phyloP scores from a whole-genome alignment of 2,113 vertebrate species.

The Pachypanchax playfairii region DNA sequence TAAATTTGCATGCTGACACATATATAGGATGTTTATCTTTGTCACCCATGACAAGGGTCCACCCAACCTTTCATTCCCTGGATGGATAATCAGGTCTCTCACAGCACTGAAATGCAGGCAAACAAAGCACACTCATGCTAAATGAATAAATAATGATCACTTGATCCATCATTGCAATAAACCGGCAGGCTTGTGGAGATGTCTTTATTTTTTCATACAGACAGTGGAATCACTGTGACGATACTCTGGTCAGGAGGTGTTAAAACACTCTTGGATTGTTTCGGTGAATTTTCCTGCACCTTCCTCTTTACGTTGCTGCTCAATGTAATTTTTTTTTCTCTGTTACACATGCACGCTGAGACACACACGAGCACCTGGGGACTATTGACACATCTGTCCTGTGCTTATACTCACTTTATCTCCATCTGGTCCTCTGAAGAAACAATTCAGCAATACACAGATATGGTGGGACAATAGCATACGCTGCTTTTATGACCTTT shows the following conservation, averaged over 20 bases:
- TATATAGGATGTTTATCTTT: too few relatives aligned
- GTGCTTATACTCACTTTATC: constrained; percentile 18
- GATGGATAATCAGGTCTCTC: too few relatives aligned
- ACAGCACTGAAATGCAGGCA: neutral
- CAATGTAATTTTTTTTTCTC: constrained; percentile 20
- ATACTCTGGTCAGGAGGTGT: constrained; percentile 3
- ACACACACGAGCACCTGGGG: constrained; percentile 8
- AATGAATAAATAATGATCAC: neutral
- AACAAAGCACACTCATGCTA: neutral
- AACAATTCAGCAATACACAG: constrained; percentile 12
- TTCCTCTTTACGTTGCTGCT: too few relatives aligned
- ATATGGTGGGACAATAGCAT: constrained; percentile 6
- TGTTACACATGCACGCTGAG: constrained; percentile 7
- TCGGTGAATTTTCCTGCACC: constrained; percentile 25
- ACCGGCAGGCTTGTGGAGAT: neutral
- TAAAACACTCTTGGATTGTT: constrained; percentile 7
- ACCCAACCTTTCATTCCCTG: too few relatives aligned
- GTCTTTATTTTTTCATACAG: neutral
- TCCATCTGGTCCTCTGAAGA: constrained; percentile 61
- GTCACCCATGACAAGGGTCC: too few relatives aligned
- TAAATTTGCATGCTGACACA: too few relatives aligned
- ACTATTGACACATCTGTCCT: constrained; percentile 58
- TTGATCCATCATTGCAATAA: neutral
- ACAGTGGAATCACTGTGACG: neutral
- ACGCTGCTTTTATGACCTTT: constrained; percentile 41